Base-by-base conservation (phyloP, 2,888 invertebrate species). In the Tenthredo mesomela region DNA sequence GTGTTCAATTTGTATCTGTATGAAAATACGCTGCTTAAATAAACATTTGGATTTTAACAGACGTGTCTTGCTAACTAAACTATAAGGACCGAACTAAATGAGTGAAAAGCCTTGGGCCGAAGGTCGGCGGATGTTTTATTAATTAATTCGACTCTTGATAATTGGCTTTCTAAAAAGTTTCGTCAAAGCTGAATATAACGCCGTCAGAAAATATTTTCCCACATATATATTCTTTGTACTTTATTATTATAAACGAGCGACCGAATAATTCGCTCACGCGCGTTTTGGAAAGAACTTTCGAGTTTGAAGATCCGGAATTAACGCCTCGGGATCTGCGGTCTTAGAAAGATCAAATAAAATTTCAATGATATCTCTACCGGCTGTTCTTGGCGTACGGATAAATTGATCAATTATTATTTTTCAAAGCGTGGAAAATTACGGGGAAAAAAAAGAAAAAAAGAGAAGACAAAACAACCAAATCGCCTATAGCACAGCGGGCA, bases 271-370 rank as follows among this genome's bases (percentile, higher is more conserved):
- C 73, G 12, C 73, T 10, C 4, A 73, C 25, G 21, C 25, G 21
- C 73, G 73, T 21, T 73, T 73, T 9, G 3, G 43, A 25, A 43
- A 40, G 43, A 43, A 73, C n/a, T 43, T 73, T 43, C 18, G n/a
- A 54, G 50, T 33, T 33, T n/a, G 43, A 37, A 33, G 40, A 70
- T 7, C 18, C 18, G 40, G n/a, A 0, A 33, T 33, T 3, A 40
- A 43, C 73, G 73, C 43, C 43, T 73, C 43, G 43, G 33, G 33
- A 70, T 70, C 15, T 70, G 9, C 9, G 37, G 18, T 9, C 18
- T 70, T n/a, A 15, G 10, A 25, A 43, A 21, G 40, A 73, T 73
- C 73, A 73, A 73, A 73, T 73, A 43, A 73, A 73, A 40, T 73
- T 73, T 73, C 43, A 4, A 9, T 25, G 10, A 43, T 25, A 73